Conservation (phyloP, 1,140 invertebrate genomes). For the Ceratosolen solmsi region DNA sequence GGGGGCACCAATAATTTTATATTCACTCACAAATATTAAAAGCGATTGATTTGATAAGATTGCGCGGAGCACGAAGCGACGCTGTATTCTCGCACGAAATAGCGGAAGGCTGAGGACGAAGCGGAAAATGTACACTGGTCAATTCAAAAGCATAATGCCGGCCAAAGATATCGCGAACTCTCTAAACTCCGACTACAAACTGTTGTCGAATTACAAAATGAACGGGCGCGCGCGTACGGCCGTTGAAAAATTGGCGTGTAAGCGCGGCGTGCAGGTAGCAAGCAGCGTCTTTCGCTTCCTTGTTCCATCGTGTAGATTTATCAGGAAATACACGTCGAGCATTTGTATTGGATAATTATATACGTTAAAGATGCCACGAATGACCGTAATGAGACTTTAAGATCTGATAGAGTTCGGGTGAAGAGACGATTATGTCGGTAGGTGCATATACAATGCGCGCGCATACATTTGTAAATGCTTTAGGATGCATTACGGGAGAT, state of each 20-base stretch:
- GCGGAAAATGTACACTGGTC: background rate
- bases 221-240: background rate
- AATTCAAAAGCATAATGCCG: background rate
- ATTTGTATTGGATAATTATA: too few relatives aligned
- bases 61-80: background rate
- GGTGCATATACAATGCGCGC: too few relatives aligned
- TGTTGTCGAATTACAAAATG: background rate
- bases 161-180: background rate
- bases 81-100: background rate
- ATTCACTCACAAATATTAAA: background rate
- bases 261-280: background rate
- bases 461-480: too few relatives aligned
- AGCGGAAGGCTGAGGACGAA: background rate
- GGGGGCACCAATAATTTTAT: background rate
- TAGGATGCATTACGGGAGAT: too few relatives aligned
- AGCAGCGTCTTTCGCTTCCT: background rate
- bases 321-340: background rate
- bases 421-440: background rate
- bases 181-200: slow-evolving; percentile 2
- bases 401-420: background rate
- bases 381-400: background rate
- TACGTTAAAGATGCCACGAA: background rate
- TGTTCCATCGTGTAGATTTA: background rate
- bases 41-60: too few relatives aligned
- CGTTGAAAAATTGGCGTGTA: slow-evolving; percentile 10